Percentiles rank a stretch among this genome's conserved stretches.
Conservation (phyloP, 2,888 invertebrate species). For the Mythimna loreyi region DNA sequence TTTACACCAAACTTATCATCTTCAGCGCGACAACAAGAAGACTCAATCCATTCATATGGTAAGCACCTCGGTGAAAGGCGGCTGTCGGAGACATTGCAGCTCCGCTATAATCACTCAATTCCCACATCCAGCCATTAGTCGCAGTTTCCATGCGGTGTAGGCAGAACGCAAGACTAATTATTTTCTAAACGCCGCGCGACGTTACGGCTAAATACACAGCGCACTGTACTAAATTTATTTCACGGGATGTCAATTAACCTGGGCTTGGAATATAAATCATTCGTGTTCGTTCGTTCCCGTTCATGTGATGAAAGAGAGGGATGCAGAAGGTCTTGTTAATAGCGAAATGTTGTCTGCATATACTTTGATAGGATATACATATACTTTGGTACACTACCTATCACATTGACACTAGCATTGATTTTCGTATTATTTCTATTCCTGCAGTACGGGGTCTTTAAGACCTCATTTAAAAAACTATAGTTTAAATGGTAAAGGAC, state of each 20-base stretch:
- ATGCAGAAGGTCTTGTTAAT: slow-evolving; percentile 36
- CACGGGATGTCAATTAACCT: slow-evolving; percentile 79
- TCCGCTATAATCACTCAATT: slow-evolving; percentile 39
- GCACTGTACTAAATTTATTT: slow-evolving; percentile 76
- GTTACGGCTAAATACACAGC: slow-evolving; percentile 69
- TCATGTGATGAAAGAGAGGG: slow-evolving; percentile 9
- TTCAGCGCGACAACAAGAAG: slow-evolving; percentile 7
- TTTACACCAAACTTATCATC: slow-evolving; percentile 3
- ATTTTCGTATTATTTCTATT: too few relatives aligned
- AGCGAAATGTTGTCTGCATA: too few relatives aligned
- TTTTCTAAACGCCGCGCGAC: slow-evolving; percentile 72
- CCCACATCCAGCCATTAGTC: slow-evolving; percentile 53
- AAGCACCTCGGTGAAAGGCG: slow-evolving; percentile 33
- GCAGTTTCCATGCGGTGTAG: slow-evolving; percentile 25
- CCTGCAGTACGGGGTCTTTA: too few relatives aligned
- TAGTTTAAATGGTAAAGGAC: too few relatives aligned
- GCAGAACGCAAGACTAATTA: slow-evolving; percentile 69
- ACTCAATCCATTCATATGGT: slow-evolving; percentile 13
- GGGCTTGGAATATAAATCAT: slow-evolving; percentile 73
- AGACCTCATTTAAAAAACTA: too few relatives aligned
- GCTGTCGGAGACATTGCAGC: slow-evolving; percentile 40
- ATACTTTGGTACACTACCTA: too few relatives aligned
- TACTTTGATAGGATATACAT: too few relatives aligned
- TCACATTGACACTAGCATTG: too few relatives aligned
- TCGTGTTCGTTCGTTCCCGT: slow-evolving; percentile 55